These are phyloP conservation scores for Agrotis ipsilon DNA, from an alignment of 2,888 invertebrate genomes.

Conservation along the genomic window DNA sequence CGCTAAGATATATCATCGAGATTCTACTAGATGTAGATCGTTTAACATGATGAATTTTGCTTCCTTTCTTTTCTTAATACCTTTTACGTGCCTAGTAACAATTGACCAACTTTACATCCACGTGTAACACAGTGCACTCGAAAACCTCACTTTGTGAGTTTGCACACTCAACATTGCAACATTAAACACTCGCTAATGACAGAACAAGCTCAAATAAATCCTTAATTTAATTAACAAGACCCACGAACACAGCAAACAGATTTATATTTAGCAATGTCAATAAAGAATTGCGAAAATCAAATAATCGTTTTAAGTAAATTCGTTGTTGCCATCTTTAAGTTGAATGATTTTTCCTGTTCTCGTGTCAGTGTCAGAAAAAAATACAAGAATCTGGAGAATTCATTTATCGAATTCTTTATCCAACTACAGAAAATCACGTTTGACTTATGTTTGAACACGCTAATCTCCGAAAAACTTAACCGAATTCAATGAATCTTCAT, in stretches of 20 bases:
- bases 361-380: background rate
- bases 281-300: constrained; percentile 15
- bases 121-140: background rate
- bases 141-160: constrained; percentile 8
- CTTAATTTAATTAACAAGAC: constrained; percentile 38
- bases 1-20: background rate
- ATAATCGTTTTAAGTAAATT: constrained; percentile 18
- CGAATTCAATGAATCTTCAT: too few relatives aligned
- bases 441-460: too few relatives aligned
- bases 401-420: too few relatives aligned
- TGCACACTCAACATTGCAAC: constrained; percentile 25
- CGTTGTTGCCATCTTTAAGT: background rate
- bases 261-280: constrained; percentile 41
- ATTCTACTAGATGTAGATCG: background rate
- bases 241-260: constrained; percentile 44
- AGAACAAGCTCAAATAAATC: constrained; percentile 39
- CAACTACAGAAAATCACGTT: too few relatives aligned
- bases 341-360: background rate
- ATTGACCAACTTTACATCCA: background rate
- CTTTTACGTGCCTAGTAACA: background rate
- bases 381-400: background rate
- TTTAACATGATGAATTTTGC: background rate
- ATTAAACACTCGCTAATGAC: constrained; percentile 48
- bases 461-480: too few relatives aligned
- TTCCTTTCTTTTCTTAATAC: too few relatives aligned